Evolutionary conservation across 2,113 vertebrate genomes (phyloP), one percentile per base, ranked within the genome.

Genomic region (Percina caprodes): DNA sequence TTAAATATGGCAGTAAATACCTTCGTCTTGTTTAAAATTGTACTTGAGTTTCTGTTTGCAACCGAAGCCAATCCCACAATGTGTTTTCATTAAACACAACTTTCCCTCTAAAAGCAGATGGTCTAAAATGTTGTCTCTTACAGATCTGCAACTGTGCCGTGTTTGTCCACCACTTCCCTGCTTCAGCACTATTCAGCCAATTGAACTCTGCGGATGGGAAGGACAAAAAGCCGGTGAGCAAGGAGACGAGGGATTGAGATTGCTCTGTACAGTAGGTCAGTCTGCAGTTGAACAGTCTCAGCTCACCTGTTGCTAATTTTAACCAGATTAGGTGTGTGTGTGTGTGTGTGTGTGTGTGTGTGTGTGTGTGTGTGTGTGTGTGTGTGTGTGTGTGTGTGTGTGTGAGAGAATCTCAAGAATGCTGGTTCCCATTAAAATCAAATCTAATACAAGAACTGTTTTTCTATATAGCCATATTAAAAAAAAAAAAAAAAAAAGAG

Each of bases 301-400:
- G 70, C 65, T 90, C 82, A 86, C 82, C 79, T 79, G 80, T 23
- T 83, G 80, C 89, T 88, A 74, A 88, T 76, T 90, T 90, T 91
- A 90, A 78, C 69, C 83, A 80, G 90, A 92, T 93, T 88, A 92
- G 70, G 61, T 48, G 62, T 66, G 52, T 46, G 24, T 35, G 74
- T 65, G 69, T 66, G 33, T 63, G 68, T 71, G 52, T 58, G 3
- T 66, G 12, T 70, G 68, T 63, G 42, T 56, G 35, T 30, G 70
- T 46, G 69, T 14, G 62, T 51, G 68, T 42, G 39, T 54, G 19
- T 59, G 16, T 35, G 69, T 45, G 23, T 23, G 33, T 63, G 51
- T 48, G 62, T 66, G 52, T 46, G 24, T 35, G 70, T 66, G 66
- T 61, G 33, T 63, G 56, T 68, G 52, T 58, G 3, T 60, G 12